These are phyloP conservation scores for Andrena bicolor DNA, from an alignment of 2,888 invertebrate genomes.

Conservation along the genomic window DNA sequence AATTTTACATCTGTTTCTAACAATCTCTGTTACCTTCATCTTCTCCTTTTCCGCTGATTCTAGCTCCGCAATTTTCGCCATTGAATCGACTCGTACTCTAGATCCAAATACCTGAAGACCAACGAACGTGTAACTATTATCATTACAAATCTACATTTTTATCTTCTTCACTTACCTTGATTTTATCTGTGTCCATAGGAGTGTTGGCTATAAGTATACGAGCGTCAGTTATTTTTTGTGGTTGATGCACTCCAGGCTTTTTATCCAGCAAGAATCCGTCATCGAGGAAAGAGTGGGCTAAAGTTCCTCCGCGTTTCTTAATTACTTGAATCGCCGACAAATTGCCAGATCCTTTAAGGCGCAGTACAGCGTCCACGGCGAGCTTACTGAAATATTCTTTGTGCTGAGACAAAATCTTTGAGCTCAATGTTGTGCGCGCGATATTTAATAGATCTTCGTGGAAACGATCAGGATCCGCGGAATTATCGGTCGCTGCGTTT, in stretches of 20 bases:
- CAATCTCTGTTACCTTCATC: constrained; percentile 90
- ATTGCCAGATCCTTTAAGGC: constrained; percentile 98
- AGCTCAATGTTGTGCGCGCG: constrained; percentile 98
- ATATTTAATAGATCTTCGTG: constrained; percentile 97
- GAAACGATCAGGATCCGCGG: constrained; percentile 91
- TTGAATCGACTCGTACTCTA: constrained; percentile 95
- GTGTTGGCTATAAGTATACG: constrained; percentile 99
- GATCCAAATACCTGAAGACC: constrained; percentile 93
- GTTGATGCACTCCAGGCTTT: constrained; percentile 98
- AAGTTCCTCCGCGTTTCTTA: constrained; percentile 97
- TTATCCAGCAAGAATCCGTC: constrained; percentile 98
- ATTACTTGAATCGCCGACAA: constrained; percentile 98
- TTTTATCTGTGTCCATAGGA: constrained; percentile 99
- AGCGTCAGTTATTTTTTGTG: constrained; percentile 97
- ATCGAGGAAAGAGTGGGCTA: constrained; percentile 98
- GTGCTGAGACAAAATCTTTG: constrained; percentile 98
- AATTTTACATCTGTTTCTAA: background rate
- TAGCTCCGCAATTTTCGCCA: constrained; percentile 98
- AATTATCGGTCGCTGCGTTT: constrained; percentile 93
- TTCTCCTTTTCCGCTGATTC: constrained; percentile 99
- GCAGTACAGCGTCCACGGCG: constrained; percentile 97
- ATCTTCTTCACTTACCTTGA: constrained; percentile 88
- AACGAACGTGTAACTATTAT: background rate
- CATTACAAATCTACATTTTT: constrained; percentile 13
- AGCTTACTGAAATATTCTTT: constrained; percentile 98